Base-by-base conservation (phyloP, 2,797 vertebrate genomes). In the Halcyon leucocephala region DNA sequence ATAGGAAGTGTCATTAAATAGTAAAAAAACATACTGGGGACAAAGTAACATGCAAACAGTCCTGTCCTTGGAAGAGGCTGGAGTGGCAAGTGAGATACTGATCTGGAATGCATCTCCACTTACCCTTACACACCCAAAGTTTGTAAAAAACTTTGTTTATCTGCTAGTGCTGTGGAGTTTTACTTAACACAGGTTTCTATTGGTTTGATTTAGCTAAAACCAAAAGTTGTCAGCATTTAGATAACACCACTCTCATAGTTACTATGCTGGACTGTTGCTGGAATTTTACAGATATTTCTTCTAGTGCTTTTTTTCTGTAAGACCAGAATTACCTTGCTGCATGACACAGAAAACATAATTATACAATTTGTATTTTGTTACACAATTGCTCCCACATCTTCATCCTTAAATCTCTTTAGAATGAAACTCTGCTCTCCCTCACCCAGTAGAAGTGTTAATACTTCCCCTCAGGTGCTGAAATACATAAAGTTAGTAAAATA, bases 321-420 rank as follows among this genome's bases (percentile, higher is more conserved):
- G 21, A 29, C 17, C n/a, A n/a, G 46, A 61, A 35, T 46, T 64
- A 33, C 31, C 12, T 29, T 64, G 33, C 28, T 35, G 19, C 31
- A 26, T 16, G 18, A 18, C 28, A 54, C 28, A 31, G 51, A 54
- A 54, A 31, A 31, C 10, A 14, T 54, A 14, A 14, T 20, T 18
- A 55, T n/a, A n/a, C 31, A 31, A 31, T 31, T n/a, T 55, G 52
- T 55, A 20, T 55, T 55, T 55, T 55, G 44, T 74, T 65, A 35
- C 5, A 37, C 0, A 0, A 60, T 37, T 86, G 46, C 49, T 91
- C 69, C 73, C 37, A 44, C 2, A 0, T 51, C 33, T 81, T 65
- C 28, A 19, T 80, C 67, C 49, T 65, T 84, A 69, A 82, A 52
- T 69, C 29, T 51, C 39, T 85, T 90, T 46, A 39, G 73, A 86